phyloP scores from a whole-genome alignment of 2,113 vertebrate genomes.

The Chinchilla lanigera region DNA sequence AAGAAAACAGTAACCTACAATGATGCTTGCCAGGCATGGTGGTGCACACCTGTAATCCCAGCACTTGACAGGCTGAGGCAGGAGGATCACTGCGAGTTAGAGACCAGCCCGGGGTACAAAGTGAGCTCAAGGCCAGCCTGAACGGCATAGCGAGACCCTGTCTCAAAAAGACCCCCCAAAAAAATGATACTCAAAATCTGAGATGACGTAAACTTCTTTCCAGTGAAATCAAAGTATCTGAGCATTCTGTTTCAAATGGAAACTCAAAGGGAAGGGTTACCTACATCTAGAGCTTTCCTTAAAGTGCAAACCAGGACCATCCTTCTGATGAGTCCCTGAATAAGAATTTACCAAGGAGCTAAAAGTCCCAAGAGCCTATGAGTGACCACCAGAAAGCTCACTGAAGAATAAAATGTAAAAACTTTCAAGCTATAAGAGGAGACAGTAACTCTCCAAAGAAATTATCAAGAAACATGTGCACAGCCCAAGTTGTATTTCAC shows the following conservation, averaged over 20 bases:
- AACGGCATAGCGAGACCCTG: no score
- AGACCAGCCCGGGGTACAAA: no score
- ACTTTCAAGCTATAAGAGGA: not conserved
- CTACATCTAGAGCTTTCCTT: not conserved
- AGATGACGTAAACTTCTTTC: slow-evolving; percentile 27
- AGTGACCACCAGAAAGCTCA: not conserved
- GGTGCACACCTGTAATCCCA: no score
- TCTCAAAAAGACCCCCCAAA: no score
- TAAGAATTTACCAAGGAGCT: not conserved
- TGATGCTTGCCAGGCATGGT: no score
- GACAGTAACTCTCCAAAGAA: not conserved
- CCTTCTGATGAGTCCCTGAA: slow-evolving; percentile 24
- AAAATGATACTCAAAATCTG: not conserved
- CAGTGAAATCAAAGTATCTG: slow-evolving; percentile 63
- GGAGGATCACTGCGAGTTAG: no score
- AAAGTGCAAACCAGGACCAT: slow-evolving; percentile 19
- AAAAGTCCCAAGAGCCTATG: not conserved
- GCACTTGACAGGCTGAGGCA: no score
- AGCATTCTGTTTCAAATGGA: slow-evolving; percentile 47
- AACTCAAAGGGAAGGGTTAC: slow-evolving; percentile 52
- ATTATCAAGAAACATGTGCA: no score
- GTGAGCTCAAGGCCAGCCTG: no score
- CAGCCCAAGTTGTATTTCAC: no score
- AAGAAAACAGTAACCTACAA: not conserved
- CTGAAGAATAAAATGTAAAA: not conserved